Evolutionary conservation across 1,140 invertebrate genomes (phyloP), one percentile per base, ranked within the genome.

Genomic region (Macrostomum lignano): DNA sequence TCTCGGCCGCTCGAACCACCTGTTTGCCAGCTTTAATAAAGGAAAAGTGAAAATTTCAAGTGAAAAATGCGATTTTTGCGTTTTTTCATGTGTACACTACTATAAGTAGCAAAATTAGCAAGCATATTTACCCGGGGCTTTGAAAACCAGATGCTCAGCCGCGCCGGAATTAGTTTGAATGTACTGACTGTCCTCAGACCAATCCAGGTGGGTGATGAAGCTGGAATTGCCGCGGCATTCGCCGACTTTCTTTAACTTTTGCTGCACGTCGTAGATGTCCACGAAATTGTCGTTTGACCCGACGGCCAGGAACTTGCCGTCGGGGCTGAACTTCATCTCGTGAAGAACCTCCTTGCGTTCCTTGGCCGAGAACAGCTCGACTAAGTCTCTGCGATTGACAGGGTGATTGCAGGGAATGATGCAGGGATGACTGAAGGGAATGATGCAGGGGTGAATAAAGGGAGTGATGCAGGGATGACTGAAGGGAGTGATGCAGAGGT

Each of bases 281-380:
- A 58, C 51, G 46, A 48, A 55, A 31, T 54, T 54, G 40, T 57
- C 55, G 40, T 56, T 57, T 19, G 52, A 57, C 2, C 45, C 55
- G 2, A 58, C 52, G 19, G 55, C 52, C 23, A 58, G 35, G 25
- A 44, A 52, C 15, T 51, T 46, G 2, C 51, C 51, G 44, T 52
- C 51, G 7, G 53, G 52, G 3, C 52, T 55, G 35, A 42, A 58
- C 37, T 58, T 59, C 40, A 59, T 43, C 38, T 59, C 55, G 41
- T 58, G 55, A 21, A 55, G n/a, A n/a, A n/a, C n/a, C n/a, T n/a
- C n/a, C n/a, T n/a, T n/a, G n/a, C n/a, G n/a, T n/a, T n/a, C n/a
- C n/a, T n/a, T n/a, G n/a, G n/a, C n/a, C n/a, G n/a, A n/a, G n/a
- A n/a, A n/a, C n/a, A n/a, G n/a, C n/a, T n/a, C n/a, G n/a, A n/a